Percentiles rank a stretch among this genome's conserved stretches.
These are phyloP conservation scores for Aplysina aerophoba DNA, from an alignment of 37 sponge, comb jelly and placozoan species.

Conservation along the genomic window DNA sequence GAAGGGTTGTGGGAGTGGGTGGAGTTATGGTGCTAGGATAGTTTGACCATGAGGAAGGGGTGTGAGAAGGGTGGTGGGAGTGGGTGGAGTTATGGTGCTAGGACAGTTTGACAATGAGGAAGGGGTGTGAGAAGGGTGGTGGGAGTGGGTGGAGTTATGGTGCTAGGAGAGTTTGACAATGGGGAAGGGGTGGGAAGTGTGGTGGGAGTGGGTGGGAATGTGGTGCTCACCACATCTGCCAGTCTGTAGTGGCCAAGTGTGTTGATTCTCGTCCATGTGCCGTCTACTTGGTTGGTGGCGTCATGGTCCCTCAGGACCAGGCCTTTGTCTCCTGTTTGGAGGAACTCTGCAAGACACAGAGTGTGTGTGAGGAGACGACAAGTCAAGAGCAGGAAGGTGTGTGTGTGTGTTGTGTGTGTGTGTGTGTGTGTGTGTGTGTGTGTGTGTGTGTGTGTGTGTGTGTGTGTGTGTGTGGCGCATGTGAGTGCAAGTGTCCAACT, in stretches of 20 bases:
- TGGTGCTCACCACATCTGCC: constrained; percentile 69
- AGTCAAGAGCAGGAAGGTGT: no score
- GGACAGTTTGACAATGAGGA: neutral
- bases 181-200: constrained; percentile 12
- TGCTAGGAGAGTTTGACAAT: neutral
- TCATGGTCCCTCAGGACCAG: constrained; percentile 80
- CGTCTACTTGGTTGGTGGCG: constrained; percentile 63
- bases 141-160: neutral
- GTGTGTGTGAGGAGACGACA: no score
- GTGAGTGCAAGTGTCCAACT: no score
- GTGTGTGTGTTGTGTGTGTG: no score
- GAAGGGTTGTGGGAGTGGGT: no score
- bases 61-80: no score
- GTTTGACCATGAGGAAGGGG: no score
- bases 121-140: constrained; percentile 15
- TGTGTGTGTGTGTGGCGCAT: no score
- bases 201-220: neutral
- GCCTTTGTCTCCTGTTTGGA: constrained; percentile 25
- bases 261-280: constrained; percentile 90
- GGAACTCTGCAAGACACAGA: constrained; percentile 10
- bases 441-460: no score
- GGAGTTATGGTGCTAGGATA: no score
- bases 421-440: no score
- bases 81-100: no score
- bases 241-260: constrained; percentile 92